Conservation (phyloP, 2,113 vertebrate genomes). For the Spilogale gracilis region DNA sequence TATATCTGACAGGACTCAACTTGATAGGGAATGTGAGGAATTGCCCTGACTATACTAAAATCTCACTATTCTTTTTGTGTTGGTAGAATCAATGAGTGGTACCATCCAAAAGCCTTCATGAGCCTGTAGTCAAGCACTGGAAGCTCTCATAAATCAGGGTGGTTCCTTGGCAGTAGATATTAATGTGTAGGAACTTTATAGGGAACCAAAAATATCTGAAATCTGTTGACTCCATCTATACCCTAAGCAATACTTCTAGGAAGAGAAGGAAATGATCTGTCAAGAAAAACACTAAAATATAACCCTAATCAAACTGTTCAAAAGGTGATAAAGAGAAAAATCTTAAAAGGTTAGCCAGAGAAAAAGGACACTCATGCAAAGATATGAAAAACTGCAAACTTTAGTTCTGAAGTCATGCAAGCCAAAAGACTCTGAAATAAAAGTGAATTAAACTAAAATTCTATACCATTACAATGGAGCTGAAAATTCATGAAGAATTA, state of each 20-base stretch:
- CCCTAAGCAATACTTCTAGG: background rate
- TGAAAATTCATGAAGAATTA: slow-evolving; percentile 39
- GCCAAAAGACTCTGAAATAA: slow-evolving; percentile 34
- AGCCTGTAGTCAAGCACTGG: slow-evolving; percentile 29
- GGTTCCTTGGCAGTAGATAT: slow-evolving; percentile 36
- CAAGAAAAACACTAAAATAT: background rate
- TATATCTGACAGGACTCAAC: slow-evolving; percentile 68
- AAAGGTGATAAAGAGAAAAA: slow-evolving; percentile 39
- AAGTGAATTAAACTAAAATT: slow-evolving; percentile 49
- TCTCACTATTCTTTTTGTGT: slow-evolving; percentile 54
- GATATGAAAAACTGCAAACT: background rate
- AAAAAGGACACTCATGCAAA: slow-evolving; percentile 14
- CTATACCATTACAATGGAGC: background rate
- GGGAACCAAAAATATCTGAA: slow-evolving; percentile 55
- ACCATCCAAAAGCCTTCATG: slow-evolving; percentile 4
- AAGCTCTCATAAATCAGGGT: slow-evolving; percentile 69
- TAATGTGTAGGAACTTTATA: slow-evolving; percentile 5
- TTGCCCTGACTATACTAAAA: slow-evolving; percentile 68
- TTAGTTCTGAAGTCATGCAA: slow-evolving; percentile 49
- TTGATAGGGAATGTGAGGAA: slow-evolving; percentile 74
- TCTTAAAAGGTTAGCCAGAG: background rate
- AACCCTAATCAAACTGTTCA: slow-evolving; percentile 26
- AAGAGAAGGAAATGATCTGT: background rate
- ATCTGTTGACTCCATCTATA: background rate
- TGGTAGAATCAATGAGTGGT: slow-evolving; percentile 52